Conservation (phyloP, 2,113 vertebrate genomes). For the Hystrix cristata region DNA sequence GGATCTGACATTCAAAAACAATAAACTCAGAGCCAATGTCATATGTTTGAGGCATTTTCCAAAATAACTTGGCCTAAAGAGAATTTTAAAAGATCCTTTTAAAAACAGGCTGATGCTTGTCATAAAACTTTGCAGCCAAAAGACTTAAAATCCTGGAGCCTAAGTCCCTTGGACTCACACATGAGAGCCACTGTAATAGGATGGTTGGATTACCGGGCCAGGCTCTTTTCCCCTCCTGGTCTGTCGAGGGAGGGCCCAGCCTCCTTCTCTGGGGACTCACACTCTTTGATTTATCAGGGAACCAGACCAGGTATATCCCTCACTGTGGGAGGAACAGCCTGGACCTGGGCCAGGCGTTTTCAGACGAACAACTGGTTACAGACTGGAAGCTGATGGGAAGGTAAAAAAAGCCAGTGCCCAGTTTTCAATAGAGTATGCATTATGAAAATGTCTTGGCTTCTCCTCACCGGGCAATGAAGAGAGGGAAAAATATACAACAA, state of each 20-base stretch:
- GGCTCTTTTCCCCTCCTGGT: too few relatives aligned
- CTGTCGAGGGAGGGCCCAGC: not conserved
- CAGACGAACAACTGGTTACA: conserved; percentile 37
- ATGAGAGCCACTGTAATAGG: not conserved
- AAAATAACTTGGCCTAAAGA: conserved; percentile 30
- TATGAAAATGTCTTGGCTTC: not conserved
- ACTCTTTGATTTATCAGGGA: not conserved
- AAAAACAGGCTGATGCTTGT: not conserved
- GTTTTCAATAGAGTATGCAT: not conserved
- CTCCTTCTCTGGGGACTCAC: not conserved
- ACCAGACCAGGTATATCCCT: not conserved
- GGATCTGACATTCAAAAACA: not conserved
- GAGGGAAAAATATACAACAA: not conserved
- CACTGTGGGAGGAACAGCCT: not conserved
- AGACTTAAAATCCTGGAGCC: conserved; percentile 19
- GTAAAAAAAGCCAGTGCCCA: not conserved
- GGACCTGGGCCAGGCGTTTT: conserved; percentile 46
- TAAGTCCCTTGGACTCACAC: not conserved
- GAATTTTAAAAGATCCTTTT: conserved; percentile 12
- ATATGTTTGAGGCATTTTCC: not conserved
- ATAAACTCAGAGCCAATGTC: not conserved
- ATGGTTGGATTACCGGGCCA: not conserved
- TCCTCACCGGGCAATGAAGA: not conserved
- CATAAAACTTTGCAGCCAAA: not conserved
- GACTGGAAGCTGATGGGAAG: not conserved